phyloP scores from a whole-genome alignment of 2,113 vertebrate genomes.

The Calypte anna region DNA sequence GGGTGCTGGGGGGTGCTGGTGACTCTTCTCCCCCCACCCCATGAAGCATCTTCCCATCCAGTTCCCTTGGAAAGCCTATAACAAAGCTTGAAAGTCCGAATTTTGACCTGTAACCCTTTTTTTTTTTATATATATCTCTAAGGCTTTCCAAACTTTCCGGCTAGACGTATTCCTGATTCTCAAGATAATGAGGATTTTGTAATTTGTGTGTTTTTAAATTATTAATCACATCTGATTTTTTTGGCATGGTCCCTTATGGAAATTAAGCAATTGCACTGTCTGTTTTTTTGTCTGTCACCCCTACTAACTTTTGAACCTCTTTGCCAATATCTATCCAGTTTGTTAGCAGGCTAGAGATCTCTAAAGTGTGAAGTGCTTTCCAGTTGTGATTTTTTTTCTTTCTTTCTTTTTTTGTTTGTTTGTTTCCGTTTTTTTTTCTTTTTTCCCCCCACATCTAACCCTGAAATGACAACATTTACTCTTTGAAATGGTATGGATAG shows the following conservation, averaged over 20 bases:
- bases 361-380: slow-evolving; percentile 37
- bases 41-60: background rate
- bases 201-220: background rate
- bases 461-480: background rate
- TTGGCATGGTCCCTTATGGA: background rate
- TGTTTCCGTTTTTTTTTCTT: background rate
- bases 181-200: background rate
- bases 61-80: background rate
- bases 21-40: too few species aligned
- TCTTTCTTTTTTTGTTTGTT: background rate
- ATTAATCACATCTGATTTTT: slow-evolving; percentile 27
- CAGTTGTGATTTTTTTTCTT: background rate
- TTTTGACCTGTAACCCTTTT: background rate
- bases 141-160: background rate
- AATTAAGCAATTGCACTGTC: slow-evolving; percentile 37
- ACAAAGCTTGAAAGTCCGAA: background rate
- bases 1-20: background rate
- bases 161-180: background rate
- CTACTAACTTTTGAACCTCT: slow-evolving; percentile 48
- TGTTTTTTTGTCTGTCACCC: slow-evolving; percentile 53
- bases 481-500: background rate
- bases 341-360: slow-evolving; percentile 37
- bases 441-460: background rate
- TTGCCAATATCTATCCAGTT: slow-evolving; percentile 33
- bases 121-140: background rate